These are phyloP conservation scores for cattle (Bos taurus) DNA, from an alignment of 2,113 vertebrate genomes.

Conservation along the genomic window DNA sequence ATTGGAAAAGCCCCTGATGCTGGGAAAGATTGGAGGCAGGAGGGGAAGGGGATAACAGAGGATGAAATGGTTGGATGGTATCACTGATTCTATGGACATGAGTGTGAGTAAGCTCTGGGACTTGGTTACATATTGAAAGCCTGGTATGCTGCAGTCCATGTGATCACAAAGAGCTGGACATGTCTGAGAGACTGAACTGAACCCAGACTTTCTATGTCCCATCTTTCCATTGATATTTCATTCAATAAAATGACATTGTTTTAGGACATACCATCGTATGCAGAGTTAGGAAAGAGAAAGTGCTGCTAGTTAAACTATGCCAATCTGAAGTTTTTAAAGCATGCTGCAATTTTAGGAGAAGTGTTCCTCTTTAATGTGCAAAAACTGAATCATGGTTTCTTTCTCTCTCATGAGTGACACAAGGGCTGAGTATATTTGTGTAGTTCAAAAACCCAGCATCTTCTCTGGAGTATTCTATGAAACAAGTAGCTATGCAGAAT, in stretches of 20 bases:
- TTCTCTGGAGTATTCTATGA: neutral
- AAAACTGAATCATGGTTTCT: neutral
- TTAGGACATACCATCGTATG: neutral
- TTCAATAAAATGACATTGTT: neutral
- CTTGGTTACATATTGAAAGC: neutral
- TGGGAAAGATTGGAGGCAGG: neutral
- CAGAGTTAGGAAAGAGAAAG: neutral
- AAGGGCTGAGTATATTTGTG: neutral
- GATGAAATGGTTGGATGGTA: neutral
- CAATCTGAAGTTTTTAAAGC: neutral
- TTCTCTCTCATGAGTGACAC: neutral
- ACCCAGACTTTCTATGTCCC: neutral
- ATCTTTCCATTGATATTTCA: neutral
- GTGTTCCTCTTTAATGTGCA: neutral
- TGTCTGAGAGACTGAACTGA: neutral
- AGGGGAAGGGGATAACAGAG: neutral
- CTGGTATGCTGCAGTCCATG: neutral
- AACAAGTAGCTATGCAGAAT: neutral
- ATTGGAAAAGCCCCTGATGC: neutral
- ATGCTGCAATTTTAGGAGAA: neutral
- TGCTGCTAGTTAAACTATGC: neutral
- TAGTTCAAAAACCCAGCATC: neutral
- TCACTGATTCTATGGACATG: neutral
- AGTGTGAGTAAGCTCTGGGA: neutral
- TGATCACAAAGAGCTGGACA: neutral